phyloP scores from a whole-genome alignment of 2,797 vertebrate species.

The Peromyscus eremicus region DNA sequence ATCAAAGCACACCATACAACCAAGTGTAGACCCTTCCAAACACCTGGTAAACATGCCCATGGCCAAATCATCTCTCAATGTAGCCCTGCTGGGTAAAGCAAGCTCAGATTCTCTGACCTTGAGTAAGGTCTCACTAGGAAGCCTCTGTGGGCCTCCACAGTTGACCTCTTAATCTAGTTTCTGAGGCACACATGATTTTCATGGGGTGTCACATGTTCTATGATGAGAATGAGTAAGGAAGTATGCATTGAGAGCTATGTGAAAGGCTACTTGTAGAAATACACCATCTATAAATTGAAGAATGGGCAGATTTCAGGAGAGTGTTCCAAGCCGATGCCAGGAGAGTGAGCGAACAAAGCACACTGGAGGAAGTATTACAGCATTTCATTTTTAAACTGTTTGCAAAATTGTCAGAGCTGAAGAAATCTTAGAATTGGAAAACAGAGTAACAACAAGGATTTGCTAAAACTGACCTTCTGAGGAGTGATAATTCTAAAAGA shows the following conservation, averaged over 20 bases:
- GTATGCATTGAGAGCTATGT: neutral
- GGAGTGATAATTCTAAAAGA: slow-evolving; percentile 19
- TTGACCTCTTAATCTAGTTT: neutral
- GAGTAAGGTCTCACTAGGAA: too few relatives aligned
- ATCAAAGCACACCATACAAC: too few relatives aligned
- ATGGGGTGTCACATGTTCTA: rapidly evolving
- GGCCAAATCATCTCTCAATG: too few relatives aligned
- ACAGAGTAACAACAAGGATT: neutral
- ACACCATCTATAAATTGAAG: neutral
- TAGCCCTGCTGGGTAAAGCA: too few relatives aligned
- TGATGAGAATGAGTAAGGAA: neutral
- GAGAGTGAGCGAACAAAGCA: neutral
- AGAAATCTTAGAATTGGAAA: neutral
- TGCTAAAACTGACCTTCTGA: slow-evolving; percentile 22
- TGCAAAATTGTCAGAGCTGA: neutral
- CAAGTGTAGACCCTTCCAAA: too few relatives aligned
- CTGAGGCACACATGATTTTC: neutral
- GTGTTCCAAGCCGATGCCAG: rapidly evolving
- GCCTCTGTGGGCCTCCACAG: too few relatives aligned
- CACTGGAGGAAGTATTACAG: neutral
- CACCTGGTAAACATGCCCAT: too few relatives aligned
- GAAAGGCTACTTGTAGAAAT: neutral
- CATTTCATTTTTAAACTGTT: neutral
- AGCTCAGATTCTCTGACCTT: too few relatives aligned
- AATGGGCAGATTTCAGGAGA: neutral